Percentiles rank a stretch among this genome's conserved stretches.
Evolutionary conservation across 2,888 invertebrate species (phyloP).

Genomic region (Malacosoma neustria): DNA sequence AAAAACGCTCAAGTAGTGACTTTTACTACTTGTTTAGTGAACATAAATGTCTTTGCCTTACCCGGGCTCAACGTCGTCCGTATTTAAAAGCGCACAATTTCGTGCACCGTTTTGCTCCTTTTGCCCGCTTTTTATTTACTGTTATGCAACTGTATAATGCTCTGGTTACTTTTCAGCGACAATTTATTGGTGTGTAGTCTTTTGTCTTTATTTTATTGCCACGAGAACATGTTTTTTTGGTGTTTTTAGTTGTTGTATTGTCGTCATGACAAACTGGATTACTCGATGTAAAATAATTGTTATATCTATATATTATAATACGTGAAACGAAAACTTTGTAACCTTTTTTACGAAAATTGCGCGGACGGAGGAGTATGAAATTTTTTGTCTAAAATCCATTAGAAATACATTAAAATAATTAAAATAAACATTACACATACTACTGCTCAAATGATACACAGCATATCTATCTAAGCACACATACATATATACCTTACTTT

Average conservation of each 20-base stretch:
- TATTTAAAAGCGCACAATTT: conserved; percentile 74
- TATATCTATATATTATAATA: not conserved
- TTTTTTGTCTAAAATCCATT: too few species aligned
- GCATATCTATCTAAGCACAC: too few species aligned
- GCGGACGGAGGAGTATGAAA: too few species aligned
- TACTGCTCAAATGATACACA: too few species aligned
- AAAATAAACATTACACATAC: too few species aligned
- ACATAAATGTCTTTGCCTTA: conserved; percentile 76
- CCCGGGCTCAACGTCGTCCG: conserved; percentile 69
- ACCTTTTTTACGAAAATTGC: too few species aligned
- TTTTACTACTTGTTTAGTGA: conserved; percentile 77
- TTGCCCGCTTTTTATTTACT: conserved; percentile 66
- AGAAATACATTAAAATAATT: too few species aligned
- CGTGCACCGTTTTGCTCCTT: conserved; percentile 65
- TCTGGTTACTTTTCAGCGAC: conserved; percentile 69
- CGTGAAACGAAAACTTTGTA: too few species aligned
- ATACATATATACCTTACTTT: too few species aligned
- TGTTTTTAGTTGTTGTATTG: conserved; percentile 32
- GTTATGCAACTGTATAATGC: conserved; percentile 72
- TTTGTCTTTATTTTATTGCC: conserved; percentile 65
- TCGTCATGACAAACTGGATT: conserved; percentile 21
- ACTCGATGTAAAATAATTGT: conserved; percentile 27
- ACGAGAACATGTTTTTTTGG: conserved; percentile 53
- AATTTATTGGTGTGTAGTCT: conserved; percentile 61
- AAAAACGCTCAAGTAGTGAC: conserved; percentile 77